Evolutionary conservation across 2,888 invertebrate genomes (phyloP).

Genomic region (Heliconius charithonia): DNA sequence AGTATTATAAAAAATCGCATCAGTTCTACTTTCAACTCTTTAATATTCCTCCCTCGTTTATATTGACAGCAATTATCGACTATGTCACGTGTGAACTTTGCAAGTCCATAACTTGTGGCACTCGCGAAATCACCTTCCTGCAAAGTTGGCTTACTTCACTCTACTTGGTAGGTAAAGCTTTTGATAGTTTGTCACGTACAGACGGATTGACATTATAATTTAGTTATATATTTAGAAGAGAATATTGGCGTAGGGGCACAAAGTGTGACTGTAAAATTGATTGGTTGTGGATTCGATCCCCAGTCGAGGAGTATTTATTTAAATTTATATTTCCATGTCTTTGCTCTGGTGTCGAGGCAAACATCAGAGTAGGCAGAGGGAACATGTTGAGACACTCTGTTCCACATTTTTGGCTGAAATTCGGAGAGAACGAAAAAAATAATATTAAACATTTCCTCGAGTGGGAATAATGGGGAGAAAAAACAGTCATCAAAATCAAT

Average conservation of each 20-base stretch:
- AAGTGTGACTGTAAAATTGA: no score
- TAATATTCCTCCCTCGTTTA: slow-evolving; percentile 71
- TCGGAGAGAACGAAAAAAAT: no score
- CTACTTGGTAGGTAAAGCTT: slow-evolving; percentile 3
- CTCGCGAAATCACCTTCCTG: slow-evolving; percentile 14
- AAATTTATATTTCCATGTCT: no score
- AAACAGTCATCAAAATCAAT: slow-evolving; percentile 38
- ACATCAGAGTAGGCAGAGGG: no score
- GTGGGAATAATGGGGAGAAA: neutral
- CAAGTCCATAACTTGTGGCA: slow-evolving; percentile 35
- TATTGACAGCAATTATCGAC: slow-evolving; percentile 59
- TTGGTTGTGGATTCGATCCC: no score
- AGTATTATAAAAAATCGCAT: slow-evolving; percentile 72
- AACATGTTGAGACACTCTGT: no score
- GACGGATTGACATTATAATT: slow-evolving; percentile 6
- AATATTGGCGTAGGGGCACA: no score
- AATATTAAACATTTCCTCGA: no score
- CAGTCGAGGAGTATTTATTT: no score
- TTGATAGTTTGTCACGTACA: slow-evolving; percentile 14
- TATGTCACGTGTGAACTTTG: slow-evolving; percentile 35
- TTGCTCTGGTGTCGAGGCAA: no score
- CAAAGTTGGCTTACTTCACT: slow-evolving; percentile 10
- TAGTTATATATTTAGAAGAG: neutral
- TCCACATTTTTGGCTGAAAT: no score
- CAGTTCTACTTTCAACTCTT: slow-evolving; percentile 75